Base-by-base conservation (phyloP, 2,888 invertebrate species). In the Athalia circularis region DNA sequence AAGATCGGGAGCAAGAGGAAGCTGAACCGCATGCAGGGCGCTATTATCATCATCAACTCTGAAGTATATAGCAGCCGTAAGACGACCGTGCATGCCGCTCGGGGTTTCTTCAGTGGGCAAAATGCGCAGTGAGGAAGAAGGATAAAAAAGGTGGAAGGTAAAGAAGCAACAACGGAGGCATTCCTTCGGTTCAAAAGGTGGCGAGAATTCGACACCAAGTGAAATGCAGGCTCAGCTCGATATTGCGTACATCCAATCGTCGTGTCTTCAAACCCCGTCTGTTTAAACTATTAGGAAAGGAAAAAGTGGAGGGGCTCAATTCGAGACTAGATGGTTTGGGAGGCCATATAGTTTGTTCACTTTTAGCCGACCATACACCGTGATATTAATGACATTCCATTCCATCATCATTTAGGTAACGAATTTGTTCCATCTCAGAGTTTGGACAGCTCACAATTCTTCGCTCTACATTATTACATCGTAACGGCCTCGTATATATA, bases 331-430 rank as follows among this genome's bases (percentile, higher is more conserved):
- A 2, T 29, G 29, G 29, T 29, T 29, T 29, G 29, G 29, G 29
- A 29, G 29, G 29, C 29, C 29, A 2, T 29, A 29, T 29, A 29
- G 29, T 29, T 29, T 29, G 29, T 29, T 29, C 29, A 29, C 29
- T 29, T 29, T 29, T 52, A 52, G 9, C 15, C 29, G 29, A 64
- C 8, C n/a, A 13, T 13, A 48, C 3, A 48, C 47, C 47, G 48
- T 48, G n/a, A 65, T 65, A 65, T 65, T 65, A 65, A 65, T 65
- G 65, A 65, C 65, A 65, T 65, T 48, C 48, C 65, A 13, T 65
- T 48, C 8, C 48, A 65, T 7, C 13, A 13, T 65, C 15, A 48
- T 9, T 4, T 15, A 62, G 29, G 62, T 13, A 48, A 1, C 29
- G 65, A 65, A 68, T 68, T 68, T 52, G 52, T 54, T 54, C 43